Evolutionary conservation across 2,113 vertebrate species (phyloP).

Genomic region (Lota lota): DNA sequence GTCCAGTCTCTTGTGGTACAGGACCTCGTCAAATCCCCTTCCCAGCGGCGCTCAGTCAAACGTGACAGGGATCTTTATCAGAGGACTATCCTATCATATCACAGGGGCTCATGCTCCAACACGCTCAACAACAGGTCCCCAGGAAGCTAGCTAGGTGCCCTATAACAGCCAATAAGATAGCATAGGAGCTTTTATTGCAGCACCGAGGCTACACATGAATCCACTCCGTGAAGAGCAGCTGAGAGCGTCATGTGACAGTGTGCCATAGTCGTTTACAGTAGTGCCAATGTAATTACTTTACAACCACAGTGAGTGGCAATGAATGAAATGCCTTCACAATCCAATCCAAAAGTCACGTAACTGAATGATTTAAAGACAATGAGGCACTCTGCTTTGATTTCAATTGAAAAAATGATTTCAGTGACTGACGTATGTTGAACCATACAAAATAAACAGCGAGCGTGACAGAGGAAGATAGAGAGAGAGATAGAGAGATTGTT

Average conservation of each 20-base stretch:
- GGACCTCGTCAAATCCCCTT: conserved; percentile 58
- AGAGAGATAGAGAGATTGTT: not conserved
- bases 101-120: conserved; percentile 47
- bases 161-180: conserved; percentile 53
- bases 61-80: conserved; percentile 68
- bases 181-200: conserved; percentile 55
- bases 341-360: not conserved
- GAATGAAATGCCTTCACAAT: conserved; percentile 3
- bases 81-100: conserved; percentile 55
- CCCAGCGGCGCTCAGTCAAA: conserved; percentile 51
- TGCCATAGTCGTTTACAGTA: conserved; percentile 57
- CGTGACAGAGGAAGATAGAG: conserved; percentile 4
- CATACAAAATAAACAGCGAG: too few species aligned
- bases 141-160: conserved; percentile 46
- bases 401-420: not conserved
- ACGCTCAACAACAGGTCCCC: conserved; percentile 44
- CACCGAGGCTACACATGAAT: conserved; percentile 67
- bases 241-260: conserved; percentile 61
- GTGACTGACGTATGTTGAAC: not conserved
- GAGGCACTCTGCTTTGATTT: not conserved
- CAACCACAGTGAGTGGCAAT: conserved; percentile 36
- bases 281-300: conserved; percentile 52
- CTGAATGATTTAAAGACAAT: not conserved
- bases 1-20: conserved; percentile 60
- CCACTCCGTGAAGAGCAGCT: conserved; percentile 35